Evolutionary conservation across 2,797 vertebrate genomes (phyloP).

Genomic region (Lerista edwardsae): DNA sequence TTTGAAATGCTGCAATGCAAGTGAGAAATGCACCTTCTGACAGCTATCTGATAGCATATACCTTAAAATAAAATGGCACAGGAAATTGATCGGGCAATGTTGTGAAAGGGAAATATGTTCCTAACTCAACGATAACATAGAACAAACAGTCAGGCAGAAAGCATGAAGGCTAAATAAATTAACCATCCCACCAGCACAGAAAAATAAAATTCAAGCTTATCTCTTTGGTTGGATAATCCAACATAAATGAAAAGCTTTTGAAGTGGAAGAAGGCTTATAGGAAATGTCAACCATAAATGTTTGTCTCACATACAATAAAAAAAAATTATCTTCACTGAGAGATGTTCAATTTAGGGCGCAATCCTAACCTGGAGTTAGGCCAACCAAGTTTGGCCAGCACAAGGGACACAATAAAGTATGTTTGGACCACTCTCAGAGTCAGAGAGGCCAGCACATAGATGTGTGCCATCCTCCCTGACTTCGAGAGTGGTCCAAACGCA

Average conservation of each 20-base stretch:
- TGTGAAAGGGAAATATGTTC: conserved; percentile 27
- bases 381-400: no score
- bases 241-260: conserved; percentile 31
- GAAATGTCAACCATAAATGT: conserved; percentile 27
- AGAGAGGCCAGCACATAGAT: no score
- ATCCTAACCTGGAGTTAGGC: no score
- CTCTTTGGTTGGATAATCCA: conserved; percentile 11
- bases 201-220: conserved; percentile 19
- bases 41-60: background rate
- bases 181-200: background rate
- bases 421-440: no score
- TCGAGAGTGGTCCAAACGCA: no score
- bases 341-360: background rate
- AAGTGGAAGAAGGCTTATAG: conserved; percentile 19
- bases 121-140: conserved; percentile 15
- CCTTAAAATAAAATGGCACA: conserved; percentile 1
- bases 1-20: background rate
- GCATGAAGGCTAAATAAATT: conserved; percentile 23
- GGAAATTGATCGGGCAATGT: background rate
- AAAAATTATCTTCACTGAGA: conserved; percentile 13
- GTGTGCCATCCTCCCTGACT: no score
- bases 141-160: background rate
- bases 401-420: no score
- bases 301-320: conserved; percentile 19
- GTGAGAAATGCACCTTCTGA: conserved; percentile 18